Conservation (phyloP, 2,113 vertebrate species). For the Mionectes macconnelli region DNA sequence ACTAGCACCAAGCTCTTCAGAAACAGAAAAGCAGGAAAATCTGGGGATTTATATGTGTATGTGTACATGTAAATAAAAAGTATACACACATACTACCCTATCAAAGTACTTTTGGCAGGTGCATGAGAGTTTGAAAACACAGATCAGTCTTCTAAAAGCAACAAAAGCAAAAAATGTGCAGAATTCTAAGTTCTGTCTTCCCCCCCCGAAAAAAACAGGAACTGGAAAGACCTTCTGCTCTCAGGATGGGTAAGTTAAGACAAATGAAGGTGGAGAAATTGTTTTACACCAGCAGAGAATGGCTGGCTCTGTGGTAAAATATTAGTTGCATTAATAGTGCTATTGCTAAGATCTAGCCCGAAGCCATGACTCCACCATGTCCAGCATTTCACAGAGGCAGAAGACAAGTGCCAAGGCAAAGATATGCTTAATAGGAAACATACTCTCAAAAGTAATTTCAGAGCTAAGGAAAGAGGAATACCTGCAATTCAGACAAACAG, state of each 20-base stretch:
- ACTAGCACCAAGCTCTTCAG: neutral
- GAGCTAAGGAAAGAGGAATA: neutral
- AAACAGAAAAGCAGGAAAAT: neutral
- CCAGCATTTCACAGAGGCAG: neutral
- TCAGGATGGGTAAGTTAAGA: neutral
- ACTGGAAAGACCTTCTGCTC: neutral
- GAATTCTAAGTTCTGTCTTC: neutral
- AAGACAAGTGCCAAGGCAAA: neutral
- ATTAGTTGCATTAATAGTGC: neutral
- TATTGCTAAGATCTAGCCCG: neutral
- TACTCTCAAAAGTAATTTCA: neutral
- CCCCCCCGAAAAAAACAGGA: neutral
- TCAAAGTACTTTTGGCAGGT: neutral
- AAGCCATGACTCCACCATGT: fast-evolving
- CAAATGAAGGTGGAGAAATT: neutral
- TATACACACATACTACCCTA: neutral
- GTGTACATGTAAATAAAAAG: neutral
- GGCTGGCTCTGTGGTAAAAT: neutral
- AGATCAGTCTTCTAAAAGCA: neutral
- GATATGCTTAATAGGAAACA: neutral
- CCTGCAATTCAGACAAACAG: neutral
- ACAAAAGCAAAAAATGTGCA: neutral
- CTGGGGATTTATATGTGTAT: neutral
- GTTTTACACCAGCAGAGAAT: neutral
- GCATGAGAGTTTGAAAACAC: neutral